These are phyloP conservation scores for Pontoporia blainvillei DNA, from an alignment of 2,113 vertebrate species.

Conservation along the genomic window DNA sequence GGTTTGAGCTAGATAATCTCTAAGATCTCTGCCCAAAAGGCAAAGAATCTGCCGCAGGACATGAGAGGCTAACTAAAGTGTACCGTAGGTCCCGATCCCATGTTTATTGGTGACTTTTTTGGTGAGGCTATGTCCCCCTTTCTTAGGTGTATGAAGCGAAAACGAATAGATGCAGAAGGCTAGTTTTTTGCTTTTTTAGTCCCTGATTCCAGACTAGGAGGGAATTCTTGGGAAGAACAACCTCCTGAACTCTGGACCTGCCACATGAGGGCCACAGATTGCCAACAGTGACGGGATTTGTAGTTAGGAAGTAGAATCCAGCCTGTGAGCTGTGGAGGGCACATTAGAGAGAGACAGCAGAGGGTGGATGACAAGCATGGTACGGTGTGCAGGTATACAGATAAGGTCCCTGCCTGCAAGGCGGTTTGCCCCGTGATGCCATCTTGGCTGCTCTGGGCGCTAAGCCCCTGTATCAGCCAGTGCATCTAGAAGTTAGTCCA, in stretches of 20 bases:
- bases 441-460: neutral
- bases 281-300: neutral
- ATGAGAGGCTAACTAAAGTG: neutral
- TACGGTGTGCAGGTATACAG: neutral
- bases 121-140: neutral
- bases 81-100: neutral
- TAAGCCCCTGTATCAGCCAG: neutral
- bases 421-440: neutral
- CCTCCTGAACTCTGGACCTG: neutral
- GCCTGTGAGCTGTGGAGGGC: neutral
- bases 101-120: neutral
- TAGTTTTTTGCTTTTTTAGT: neutral
- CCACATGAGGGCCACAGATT: neutral
- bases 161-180: neutral
- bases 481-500: neutral
- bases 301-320: neutral
- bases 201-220: neutral
- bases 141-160: neutral
- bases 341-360: neutral
- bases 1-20: neutral
- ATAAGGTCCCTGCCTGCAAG: neutral
- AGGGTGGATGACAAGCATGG: fast-evolving
- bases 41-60: neutral
- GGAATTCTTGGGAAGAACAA: neutral
- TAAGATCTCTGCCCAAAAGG: neutral